A percentile compares a stretch with the other conserved stretches of the same genome.
Conservation (phyloP, 1,140 invertebrate genomes). For the Samia ricini region DNA sequence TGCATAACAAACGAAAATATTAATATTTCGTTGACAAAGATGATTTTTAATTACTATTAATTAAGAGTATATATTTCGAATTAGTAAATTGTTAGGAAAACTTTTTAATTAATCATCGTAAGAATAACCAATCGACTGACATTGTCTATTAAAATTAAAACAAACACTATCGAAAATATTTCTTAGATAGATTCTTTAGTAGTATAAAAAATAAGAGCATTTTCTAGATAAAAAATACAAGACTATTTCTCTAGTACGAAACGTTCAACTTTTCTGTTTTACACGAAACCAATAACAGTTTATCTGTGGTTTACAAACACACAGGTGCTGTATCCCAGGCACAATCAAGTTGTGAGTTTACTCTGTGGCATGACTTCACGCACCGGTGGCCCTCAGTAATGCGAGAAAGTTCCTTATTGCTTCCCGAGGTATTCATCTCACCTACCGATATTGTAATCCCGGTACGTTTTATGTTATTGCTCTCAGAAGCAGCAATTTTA, state of each 20-base stretch:
- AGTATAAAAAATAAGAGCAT: too few relatives aligned
- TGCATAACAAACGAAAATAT: too few relatives aligned
- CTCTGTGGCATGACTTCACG: conserved; percentile 15
- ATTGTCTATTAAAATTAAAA: too few relatives aligned
- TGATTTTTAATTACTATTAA: too few relatives aligned
- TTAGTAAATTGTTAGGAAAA: too few relatives aligned
- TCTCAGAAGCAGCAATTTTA: conserved; percentile 1
- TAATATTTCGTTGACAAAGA: too few relatives aligned
- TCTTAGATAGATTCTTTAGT: too few relatives aligned
- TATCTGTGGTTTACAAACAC: conserved; percentile 25
- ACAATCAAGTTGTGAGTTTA: conserved; percentile 25
- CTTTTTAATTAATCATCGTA: too few relatives aligned
- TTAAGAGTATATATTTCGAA: too few relatives aligned
- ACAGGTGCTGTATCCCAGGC: conserved; percentile 13
- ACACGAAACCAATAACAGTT: conserved; percentile 27
- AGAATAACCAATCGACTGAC: too few relatives aligned
- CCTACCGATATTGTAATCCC: conserved; percentile 25
- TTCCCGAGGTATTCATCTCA: conserved; percentile 31
- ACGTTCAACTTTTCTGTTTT: conserved; percentile 17
- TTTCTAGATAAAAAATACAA: too few relatives aligned
- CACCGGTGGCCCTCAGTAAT: conserved; percentile 16
- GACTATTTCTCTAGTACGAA: conserved; percentile 8
- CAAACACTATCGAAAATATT: too few relatives aligned
- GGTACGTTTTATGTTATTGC: conserved; percentile 20
- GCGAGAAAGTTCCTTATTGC: conserved; percentile 32